Percentiles rank a stretch among this genome's conserved stretches.
phyloP scores from a whole-genome alignment of 2,113 vertebrate species.

The Campylomormyrus numenius region DNA sequence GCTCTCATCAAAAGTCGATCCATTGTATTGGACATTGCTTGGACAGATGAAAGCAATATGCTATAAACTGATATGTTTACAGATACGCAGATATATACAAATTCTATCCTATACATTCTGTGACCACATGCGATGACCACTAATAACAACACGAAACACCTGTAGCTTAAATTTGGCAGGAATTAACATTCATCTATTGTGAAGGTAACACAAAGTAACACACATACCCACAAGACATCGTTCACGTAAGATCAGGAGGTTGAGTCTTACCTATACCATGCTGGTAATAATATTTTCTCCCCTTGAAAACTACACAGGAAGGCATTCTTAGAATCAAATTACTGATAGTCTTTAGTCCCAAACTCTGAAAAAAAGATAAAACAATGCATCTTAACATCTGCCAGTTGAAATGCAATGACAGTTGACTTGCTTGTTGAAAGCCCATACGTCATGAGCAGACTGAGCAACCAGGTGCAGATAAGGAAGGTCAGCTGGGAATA shows the following conservation, averaged over 20 bases:
- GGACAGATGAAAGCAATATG: not conserved
- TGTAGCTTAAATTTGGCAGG: not conserved
- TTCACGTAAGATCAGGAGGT: not conserved
- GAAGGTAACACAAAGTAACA: not conserved
- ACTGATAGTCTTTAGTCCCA: constrained; percentile 68
- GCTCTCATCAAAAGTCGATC: no score
- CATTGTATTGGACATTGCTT: not conserved
- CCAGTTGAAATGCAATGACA: not conserved
- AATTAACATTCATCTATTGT: not conserved
- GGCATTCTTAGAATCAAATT: constrained; percentile 44
- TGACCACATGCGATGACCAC: not conserved
- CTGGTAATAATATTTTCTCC: not conserved
- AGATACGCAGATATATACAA: not conserved
- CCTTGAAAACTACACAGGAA: constrained; percentile 40
- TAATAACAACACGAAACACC: not conserved
- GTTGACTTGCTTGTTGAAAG: not conserved
- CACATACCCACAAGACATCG: not conserved
- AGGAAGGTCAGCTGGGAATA: not conserved
- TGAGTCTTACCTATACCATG: not conserved
- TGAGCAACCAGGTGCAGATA: not conserved
- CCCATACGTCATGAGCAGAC: not conserved
- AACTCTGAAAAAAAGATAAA: constrained; percentile 48
- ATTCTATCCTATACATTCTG: not conserved
- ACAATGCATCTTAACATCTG: not conserved
- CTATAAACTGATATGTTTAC: not conserved